Evolutionary conservation across 2,888 invertebrate species (phyloP).

Genomic region (Serripes groenlandicus): DNA sequence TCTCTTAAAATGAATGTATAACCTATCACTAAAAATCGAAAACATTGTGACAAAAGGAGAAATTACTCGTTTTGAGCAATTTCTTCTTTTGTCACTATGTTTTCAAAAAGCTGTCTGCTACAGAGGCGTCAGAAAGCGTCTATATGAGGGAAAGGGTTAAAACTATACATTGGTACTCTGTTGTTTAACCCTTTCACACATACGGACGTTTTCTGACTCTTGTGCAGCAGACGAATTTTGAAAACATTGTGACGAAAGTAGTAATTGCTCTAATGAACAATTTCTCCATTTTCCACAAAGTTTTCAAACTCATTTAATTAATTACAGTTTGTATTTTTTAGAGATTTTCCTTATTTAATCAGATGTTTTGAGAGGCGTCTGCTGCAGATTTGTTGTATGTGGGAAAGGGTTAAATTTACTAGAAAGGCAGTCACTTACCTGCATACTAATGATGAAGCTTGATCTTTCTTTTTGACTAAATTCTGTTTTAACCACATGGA

Average conservation of each 20-base stretch:
- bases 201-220: no score
- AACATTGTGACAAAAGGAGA: background rate
- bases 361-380: background rate
- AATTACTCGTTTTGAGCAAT: background rate
- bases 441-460: slow-evolving; percentile 50
- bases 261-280: no score
- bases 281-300: no score
- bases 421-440: slow-evolving; percentile 72
- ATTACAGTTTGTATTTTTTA: no score
- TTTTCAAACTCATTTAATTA: no score
- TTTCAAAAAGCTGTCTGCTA: background rate
- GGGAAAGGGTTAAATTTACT: background rate
- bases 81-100: background rate
- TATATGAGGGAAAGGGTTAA: background rate
- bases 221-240: no score
- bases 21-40: background rate
- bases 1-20: no score
- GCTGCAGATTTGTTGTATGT: background rate
- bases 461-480: slow-evolving; percentile 20
- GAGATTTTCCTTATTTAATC: background rate
- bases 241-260: no score
- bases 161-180: no score
- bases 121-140: background rate
- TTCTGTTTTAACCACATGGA: slow-evolving; percentile 57
- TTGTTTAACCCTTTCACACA: no score